phyloP scores from a whole-genome alignment of 2,888 invertebrate species.

The Orthonychiurus folsomi region DNA sequence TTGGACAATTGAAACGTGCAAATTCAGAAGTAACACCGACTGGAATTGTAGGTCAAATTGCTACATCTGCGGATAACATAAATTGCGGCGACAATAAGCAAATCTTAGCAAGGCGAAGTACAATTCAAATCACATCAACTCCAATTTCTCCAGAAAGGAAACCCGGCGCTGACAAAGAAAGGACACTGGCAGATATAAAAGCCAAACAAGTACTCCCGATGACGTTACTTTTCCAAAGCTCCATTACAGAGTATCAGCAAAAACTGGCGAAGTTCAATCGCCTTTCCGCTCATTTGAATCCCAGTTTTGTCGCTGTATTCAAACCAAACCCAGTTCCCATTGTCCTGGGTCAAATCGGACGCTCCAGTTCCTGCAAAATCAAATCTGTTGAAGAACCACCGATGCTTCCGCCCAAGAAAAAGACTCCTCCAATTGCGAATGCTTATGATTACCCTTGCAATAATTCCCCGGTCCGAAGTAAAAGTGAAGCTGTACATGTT shows the following conservation, averaged over 20 bases:
- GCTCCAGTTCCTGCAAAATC: not conserved
- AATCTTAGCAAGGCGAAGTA: not conserved
- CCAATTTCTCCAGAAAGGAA: not conserved
- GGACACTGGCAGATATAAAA: not conserved
- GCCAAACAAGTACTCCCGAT: not conserved
- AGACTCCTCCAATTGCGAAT: constrained; percentile 9
- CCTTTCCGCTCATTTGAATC: constrained; percentile 30
- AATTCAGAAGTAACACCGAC: constrained; percentile 2
- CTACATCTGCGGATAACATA: not conserved
- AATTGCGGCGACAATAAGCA: not conserved
- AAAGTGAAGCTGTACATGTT: not conserved
- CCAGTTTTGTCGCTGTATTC: constrained; percentile 30
- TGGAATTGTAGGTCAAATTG: not conserved
- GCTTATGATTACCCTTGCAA: constrained; percentile 34
- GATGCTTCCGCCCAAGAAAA: constrained; percentile 33
- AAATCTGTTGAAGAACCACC: constrained; percentile 12
- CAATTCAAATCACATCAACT: not conserved
- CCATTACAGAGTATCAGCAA: constrained; percentile 14
- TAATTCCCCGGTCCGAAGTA: constrained; percentile 27
- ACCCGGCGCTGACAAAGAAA: not conserved
- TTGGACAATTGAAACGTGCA: constrained; percentile 22
- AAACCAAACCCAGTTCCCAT: constrained; percentile 6
- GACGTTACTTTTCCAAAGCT: not conserved
- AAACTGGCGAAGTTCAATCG: constrained; percentile 36
- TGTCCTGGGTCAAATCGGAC: not conserved